These are phyloP conservation scores for Sericinus montela DNA, from an alignment of 2,888 invertebrate genomes.

Conservation along the genomic window DNA sequence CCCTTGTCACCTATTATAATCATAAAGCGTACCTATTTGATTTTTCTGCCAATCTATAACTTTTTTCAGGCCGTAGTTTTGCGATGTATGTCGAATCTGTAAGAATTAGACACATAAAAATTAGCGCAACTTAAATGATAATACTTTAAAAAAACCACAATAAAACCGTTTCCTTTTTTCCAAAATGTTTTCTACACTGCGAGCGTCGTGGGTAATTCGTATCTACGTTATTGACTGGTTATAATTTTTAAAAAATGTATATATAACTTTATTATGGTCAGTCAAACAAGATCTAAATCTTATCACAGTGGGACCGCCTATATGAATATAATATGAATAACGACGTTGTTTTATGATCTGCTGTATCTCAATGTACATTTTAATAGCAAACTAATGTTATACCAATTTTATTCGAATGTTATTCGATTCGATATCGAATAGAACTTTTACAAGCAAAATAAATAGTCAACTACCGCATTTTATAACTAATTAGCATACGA, in stretches of 20 bases:
- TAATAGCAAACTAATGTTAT: constrained; percentile 14
- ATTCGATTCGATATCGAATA: background rate
- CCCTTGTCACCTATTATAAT: no score
- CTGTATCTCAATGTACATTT: background rate
- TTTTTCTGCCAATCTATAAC: no score
- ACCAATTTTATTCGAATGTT: background rate
- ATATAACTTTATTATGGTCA: background rate
- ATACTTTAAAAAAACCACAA: no score
- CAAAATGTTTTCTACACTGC: background rate
- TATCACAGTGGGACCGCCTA: constrained; percentile 2
- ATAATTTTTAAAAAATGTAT: background rate
- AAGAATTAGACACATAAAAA: background rate
- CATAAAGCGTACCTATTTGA: no score
- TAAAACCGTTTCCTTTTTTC: constrained; percentile 3
- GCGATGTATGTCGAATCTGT: no score
- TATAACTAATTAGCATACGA: background rate
- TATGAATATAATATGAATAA: no score
- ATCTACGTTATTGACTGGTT: background rate
- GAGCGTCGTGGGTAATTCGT: constrained; percentile 2
- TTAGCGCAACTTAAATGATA: no score
- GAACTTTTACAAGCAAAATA: constrained; percentile 9
- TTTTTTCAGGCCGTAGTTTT: no score
- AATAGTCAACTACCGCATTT: background rate
- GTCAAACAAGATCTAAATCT: constrained; percentile 4
- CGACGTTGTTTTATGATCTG: background rate